Evolutionary conservation across 2,113 vertebrate species (phyloP).

Genomic region (Perca flavescens): DNA sequence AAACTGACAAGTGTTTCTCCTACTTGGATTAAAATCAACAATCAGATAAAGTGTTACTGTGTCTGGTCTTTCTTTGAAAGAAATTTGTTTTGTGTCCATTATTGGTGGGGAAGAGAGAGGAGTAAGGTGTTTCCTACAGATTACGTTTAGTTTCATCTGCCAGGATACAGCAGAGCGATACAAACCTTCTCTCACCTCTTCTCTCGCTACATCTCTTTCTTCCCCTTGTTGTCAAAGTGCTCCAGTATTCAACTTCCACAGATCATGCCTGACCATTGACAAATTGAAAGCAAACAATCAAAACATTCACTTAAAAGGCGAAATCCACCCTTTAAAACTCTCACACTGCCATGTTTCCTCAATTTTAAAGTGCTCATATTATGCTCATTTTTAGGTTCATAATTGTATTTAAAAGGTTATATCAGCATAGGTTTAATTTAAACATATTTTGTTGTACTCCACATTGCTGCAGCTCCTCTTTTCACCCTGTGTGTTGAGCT

Average conservation of each 20-base stretch:
- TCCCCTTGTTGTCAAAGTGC: constrained; percentile 78
- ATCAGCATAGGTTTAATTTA: too few relatives aligned
- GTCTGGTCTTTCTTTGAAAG: constrained; percentile 74
- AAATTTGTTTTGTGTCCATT: constrained; percentile 65
- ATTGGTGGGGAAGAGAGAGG: constrained; percentile 63
- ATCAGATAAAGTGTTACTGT: constrained; percentile 60
- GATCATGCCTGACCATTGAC: constrained; percentile 37
- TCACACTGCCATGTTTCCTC: neutral
- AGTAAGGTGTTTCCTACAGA: constrained; percentile 70
- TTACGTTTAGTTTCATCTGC: constrained; percentile 54
- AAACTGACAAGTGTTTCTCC: constrained; percentile 44
- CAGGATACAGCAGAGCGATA: constrained; percentile 48
- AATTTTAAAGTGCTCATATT: neutral
- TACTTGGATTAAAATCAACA: constrained; percentile 63
- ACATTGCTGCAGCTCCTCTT: too few relatives aligned
- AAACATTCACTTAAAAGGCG: constrained; percentile 26
- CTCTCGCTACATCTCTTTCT: constrained; percentile 69
- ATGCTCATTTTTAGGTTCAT: too few relatives aligned
- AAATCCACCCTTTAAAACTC: constrained; percentile 52
- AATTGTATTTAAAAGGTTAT: too few relatives aligned
- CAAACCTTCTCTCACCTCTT: constrained; percentile 40
- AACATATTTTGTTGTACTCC: too few relatives aligned
- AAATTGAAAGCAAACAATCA: constrained; percentile 46
- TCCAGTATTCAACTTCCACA: constrained; percentile 78
- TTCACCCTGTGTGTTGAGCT: too few relatives aligned